A percentile compares a stretch with the other conserved stretches of the same genome.
These are phyloP conservation scores for Pseudachorutes palmiensis DNA, from an alignment of 1,140 invertebrate genomes.

Conservation along the genomic window DNA sequence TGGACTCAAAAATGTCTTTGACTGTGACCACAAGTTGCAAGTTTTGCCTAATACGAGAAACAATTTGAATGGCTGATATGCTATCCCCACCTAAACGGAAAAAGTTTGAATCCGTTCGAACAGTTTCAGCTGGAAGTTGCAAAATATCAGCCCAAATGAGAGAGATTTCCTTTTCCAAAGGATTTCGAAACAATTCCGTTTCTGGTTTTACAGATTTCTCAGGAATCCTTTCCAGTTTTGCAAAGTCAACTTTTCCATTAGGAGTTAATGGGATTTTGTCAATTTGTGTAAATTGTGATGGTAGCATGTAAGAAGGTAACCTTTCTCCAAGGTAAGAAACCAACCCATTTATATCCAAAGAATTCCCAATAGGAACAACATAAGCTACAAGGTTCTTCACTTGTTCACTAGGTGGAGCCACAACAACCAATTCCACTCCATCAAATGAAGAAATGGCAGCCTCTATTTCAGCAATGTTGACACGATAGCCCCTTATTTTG, in stretches of 20 bases:
- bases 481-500: slow-evolving; percentile 7
- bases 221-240: background rate
- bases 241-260: background rate
- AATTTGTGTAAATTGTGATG: background rate
- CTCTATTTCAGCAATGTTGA: slow-evolving; percentile 11
- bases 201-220: too few relatives aligned
- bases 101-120: slow-evolving; percentile 4
- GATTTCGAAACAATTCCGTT: too few relatives aligned
- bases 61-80: slow-evolving; percentile 6
- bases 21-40: background rate
- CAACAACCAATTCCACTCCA: background rate
- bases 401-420: background rate
- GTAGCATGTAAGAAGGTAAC: too few relatives aligned
- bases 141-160: background rate
- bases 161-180: too few relatives aligned
- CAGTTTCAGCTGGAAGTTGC: background rate
- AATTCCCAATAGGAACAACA: background rate
- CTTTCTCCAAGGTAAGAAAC: too few relatives aligned
- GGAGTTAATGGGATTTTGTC: background rate
- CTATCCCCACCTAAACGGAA: slow-evolving; percentile 14
- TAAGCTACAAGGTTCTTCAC: background rate
- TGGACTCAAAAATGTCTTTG: background rate
- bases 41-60: background rate
- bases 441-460: background rate
- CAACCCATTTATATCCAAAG: background rate